Percentiles rank a stretch among this genome's conserved stretches.
phyloP scores from a whole-genome alignment of 2,797 vertebrate genomes.

The Acanthurus lineatus region DNA sequence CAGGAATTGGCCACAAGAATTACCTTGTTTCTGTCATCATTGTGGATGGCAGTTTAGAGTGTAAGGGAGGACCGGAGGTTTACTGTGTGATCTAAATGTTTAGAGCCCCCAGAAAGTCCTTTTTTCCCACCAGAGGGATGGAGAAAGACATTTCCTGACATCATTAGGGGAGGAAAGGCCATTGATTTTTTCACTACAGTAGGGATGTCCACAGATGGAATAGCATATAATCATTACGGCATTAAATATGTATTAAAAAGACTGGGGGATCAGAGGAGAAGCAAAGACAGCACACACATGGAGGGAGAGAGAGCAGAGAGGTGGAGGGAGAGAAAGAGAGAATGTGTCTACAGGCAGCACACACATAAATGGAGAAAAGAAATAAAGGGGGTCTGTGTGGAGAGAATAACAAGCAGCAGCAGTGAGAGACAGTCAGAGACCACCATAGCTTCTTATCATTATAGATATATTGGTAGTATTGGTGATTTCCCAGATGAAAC shows the following conservation, averaged over 20 bases:
- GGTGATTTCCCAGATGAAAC: constrained; percentile 72
- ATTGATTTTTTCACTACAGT: constrained; percentile 74
- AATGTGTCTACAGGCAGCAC: constrained; percentile 42
- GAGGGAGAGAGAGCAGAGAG: constrained; percentile 33
- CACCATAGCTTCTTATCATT: constrained; percentile 56
- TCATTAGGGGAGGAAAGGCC: constrained; percentile 76
- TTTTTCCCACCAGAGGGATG: constrained; percentile 37
- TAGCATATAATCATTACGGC: constrained; percentile 80
- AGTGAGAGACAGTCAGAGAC: constrained; percentile 25
- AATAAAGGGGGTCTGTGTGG: constrained; percentile 21
- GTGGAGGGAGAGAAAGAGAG: constrained; percentile 20
- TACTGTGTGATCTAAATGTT: constrained; percentile 50
- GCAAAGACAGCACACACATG: constrained; percentile 54
- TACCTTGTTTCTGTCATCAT: constrained; percentile 23
- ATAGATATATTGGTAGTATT: constrained; percentile 59
- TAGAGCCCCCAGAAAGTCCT: constrained; percentile 40
- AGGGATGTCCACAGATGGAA: constrained; percentile 74
- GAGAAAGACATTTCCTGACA: constrained; percentile 72
- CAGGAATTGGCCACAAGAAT: constrained; percentile 25
- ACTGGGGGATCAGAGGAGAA: constrained; percentile 75
- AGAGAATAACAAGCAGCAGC: constrained; percentile 29
- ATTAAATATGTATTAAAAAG: constrained; percentile 86
- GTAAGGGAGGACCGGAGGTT: constrained; percentile 23
- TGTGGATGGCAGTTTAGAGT: constrained; percentile 25
- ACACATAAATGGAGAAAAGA: constrained; percentile 22